Base-by-base conservation (phyloP, 1,140 invertebrate genomes). In the Pomacea maculata region DNA sequence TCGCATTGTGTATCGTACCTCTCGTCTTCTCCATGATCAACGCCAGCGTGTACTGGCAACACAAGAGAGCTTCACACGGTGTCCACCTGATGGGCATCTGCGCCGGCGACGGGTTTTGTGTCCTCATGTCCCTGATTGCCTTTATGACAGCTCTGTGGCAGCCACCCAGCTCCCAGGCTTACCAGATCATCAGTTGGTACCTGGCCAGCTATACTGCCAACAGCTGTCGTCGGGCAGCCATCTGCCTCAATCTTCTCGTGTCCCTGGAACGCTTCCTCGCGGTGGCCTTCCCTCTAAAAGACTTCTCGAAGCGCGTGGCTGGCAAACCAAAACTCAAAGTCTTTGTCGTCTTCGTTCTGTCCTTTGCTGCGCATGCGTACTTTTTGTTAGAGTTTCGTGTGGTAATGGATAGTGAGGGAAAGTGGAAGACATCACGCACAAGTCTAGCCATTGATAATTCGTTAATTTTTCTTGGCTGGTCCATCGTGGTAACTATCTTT, bases 41-140 rank as follows among this genome's bases (percentile, higher is more conserved):
- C 63, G 75, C 75, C 63, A 7, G 3, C 7, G 64, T 78, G 15
- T 78, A 78, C 75, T 78, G 75, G 75, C 75, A 78, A 52, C 75
- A 78, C 17, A 65, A 63, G 63, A 29, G 29, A 19, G 61, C 75
- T 2, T 9, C 29, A 3, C 67, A 67, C 19, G 75, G 61, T 9
- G 57, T 68, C 8, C 67, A 78, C 64, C 64, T 78, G 14, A 14
- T 78, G 29, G 61, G 61, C 25, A 65, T 78, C 29, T 63, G 67
- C 64, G 57, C 67, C 21, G 75, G 75, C 15, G 75, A 78, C 63
- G 75, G 75, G 15, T 9, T 78, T 9, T 68, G 75, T 29, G 61
- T 65, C 29, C 45, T 65, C 9, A 10, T 68, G 25, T 21, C 64
- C 57, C 19, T 78, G 29, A 10, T 67, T 10, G 10, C 64, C 21